These are phyloP conservation scores for Spea bombifrons DNA, from an alignment of 2,113 vertebrate genomes.

Conservation along the genomic window DNA sequence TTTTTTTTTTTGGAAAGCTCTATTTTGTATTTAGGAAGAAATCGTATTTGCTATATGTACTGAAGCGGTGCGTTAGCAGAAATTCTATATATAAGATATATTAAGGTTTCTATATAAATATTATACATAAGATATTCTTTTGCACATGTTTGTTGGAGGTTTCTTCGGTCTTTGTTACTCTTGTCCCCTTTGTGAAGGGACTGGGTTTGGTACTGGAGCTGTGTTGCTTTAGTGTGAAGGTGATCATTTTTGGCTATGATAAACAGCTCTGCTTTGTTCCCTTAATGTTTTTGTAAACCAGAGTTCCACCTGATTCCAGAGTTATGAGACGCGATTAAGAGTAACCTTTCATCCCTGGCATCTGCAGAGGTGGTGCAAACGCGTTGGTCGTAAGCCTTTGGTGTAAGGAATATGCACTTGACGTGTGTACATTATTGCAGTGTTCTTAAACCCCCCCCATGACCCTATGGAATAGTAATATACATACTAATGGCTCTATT, in stretches of 20 bases:
- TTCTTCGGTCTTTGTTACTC: conserved; percentile 72
- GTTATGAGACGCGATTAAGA: too few species aligned
- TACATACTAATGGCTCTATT: too few species aligned
- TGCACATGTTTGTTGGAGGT: conserved; percentile 77
- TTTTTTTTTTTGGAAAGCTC: conserved; percentile 76
- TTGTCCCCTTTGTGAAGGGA: conserved; percentile 65
- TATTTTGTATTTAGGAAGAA: conserved; percentile 84
- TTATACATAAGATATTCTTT: conserved; percentile 81
- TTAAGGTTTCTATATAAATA: conserved; percentile 52
- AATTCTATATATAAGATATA: conserved; percentile 60
- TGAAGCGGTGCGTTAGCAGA: conserved; percentile 81
- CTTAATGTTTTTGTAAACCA: neutral
- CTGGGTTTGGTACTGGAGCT: conserved; percentile 7
- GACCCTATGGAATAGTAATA: too few species aligned
- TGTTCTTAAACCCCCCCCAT: too few species aligned
- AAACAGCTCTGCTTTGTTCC: neutral
- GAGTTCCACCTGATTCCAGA: neutral
- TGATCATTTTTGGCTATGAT: neutral
- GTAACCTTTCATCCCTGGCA: too few species aligned
- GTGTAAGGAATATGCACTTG: too few species aligned
- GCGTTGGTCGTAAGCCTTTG: too few species aligned
- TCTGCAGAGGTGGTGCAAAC: too few species aligned
- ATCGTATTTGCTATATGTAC: conserved; percentile 82
- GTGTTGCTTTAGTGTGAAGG: conserved; percentile 45
- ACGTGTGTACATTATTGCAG: too few species aligned